Evolutionary conservation across 2,888 invertebrate species (phyloP).

Genomic region (Bruchidius siliquastri): DNA sequence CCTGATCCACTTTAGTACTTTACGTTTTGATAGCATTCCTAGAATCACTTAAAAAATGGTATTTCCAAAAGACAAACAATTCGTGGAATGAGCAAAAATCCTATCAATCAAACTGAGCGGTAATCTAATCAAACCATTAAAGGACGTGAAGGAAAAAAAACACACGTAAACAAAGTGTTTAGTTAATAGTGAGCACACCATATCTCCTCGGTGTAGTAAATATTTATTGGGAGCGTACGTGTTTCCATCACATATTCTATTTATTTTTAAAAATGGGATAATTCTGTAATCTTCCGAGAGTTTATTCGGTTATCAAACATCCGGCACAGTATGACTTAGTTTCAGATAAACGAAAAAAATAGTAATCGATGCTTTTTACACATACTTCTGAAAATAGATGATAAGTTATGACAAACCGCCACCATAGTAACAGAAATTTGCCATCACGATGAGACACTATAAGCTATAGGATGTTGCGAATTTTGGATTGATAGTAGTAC

Average conservation of each 20-base stretch:
- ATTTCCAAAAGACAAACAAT: background rate
- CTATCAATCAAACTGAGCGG: background rate
- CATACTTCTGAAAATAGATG: no score
- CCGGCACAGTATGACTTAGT: background rate
- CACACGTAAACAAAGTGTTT: background rate
- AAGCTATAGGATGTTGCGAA: no score
- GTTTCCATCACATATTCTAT: background rate
- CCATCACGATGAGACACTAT: no score
- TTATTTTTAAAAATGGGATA: background rate
- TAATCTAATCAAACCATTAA: no score
- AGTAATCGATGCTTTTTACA: background rate
- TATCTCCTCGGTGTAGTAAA: background rate
- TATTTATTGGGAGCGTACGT: background rate
- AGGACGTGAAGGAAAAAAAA: background rate
- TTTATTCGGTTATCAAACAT: background rate
- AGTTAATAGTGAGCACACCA: background rate
- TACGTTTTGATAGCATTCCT: no score
- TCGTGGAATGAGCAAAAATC: background rate
- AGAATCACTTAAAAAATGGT: background rate
- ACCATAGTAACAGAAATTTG: no score
- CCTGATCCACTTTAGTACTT: no score
- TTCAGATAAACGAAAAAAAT: background rate
- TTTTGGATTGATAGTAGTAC: no score
- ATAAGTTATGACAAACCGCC: no score
- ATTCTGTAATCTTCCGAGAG: background rate